Evolutionary conservation across 1,140 invertebrate species (phyloP).

Genomic region (Heterodera carotae): DNA sequence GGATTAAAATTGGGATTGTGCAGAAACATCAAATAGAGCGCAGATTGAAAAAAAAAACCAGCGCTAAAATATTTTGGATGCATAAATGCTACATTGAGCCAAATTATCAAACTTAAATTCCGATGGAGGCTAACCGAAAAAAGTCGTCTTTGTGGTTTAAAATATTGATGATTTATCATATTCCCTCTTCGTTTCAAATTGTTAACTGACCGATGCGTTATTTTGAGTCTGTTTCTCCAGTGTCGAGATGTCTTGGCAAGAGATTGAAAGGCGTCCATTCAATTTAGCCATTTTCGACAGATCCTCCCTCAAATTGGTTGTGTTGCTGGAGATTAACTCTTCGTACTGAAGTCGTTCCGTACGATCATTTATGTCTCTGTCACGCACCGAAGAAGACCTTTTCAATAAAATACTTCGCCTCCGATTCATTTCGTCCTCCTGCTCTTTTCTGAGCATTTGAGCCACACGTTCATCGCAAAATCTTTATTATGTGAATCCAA

Average conservation of each 20-base stretch:
- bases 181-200: too few species aligned
- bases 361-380: neutral
- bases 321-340: neutral
- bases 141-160: too few species aligned
- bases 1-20: too few species aligned
- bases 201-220: neutral
- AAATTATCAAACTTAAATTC: too few species aligned
- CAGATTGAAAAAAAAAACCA: too few species aligned
- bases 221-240: neutral
- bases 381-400: neutral
- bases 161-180: too few species aligned
- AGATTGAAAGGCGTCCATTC: slow-evolving; percentile 13
- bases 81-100: too few species aligned
- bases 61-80: too few species aligned
- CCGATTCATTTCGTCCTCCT: neutral
- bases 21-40: too few species aligned
- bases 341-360: neutral
- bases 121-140: too few species aligned
- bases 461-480: neutral
- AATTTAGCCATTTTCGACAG: neutral
- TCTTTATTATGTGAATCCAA: neutral
- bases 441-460: neutral
- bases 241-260: slow-evolving; percentile 1
- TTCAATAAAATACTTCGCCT: neutral
- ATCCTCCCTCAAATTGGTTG: neutral